Conservation (phyloP, 2,888 invertebrate species). For the Tachina lurida region DNA sequence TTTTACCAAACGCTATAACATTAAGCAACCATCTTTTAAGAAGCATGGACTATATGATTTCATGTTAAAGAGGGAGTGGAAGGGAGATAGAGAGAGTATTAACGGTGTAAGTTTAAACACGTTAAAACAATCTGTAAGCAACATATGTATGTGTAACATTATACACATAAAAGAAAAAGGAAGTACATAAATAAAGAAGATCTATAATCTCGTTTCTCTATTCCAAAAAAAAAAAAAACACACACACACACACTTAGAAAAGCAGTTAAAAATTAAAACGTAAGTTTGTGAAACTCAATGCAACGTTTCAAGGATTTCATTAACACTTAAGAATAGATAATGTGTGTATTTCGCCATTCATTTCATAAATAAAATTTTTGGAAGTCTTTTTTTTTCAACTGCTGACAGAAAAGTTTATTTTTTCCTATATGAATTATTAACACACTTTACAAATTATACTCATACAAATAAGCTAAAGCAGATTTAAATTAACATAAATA, state of each 20-base stretch:
- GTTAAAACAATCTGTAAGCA: conserved; percentile 37
- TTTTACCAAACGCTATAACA: conserved; percentile 17
- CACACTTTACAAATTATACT: not conserved
- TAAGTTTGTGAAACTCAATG: conserved; percentile 32
- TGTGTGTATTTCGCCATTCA: not conserved
- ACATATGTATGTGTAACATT: not conserved
- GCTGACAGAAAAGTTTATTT: not conserved
- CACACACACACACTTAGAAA: not conserved
- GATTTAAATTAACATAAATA: not conserved
- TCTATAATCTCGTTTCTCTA: conserved; percentile 1
- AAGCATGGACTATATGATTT: not conserved
- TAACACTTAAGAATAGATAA: not conserved
- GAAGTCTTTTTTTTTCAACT: not conserved
- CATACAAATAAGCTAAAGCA: not conserved
- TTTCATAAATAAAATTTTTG: not conserved
- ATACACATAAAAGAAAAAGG: not conserved
- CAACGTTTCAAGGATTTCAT: conserved; percentile 15
- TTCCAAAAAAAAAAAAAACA: not conserved
- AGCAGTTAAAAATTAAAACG: conserved; percentile 36
- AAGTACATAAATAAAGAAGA: conserved; percentile 14
- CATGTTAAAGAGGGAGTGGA: not conserved
- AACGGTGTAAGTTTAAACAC: conserved; percentile 45
- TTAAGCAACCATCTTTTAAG: conserved; percentile 4
- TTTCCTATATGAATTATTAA: not conserved
- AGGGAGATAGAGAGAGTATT: not conserved